A percentile compares a stretch with the other conserved stretches of the same genome.
Conservation (phyloP, 2,113 vertebrate species). For the Phyllostomus discolor region DNA sequence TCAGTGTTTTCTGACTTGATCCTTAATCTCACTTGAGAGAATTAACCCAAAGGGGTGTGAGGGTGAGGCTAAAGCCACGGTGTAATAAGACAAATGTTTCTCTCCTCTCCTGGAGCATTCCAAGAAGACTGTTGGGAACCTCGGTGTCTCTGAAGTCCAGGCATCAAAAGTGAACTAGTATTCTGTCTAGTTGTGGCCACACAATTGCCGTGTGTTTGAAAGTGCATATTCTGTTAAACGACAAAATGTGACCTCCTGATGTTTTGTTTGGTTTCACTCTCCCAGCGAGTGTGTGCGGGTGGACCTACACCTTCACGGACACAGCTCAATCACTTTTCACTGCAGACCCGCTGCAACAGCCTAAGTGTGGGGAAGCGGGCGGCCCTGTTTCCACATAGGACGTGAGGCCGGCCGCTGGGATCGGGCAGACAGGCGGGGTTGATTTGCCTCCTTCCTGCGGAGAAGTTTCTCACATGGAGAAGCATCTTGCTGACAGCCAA, state of each 20-base stretch:
- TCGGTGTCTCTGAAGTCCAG: not conserved
- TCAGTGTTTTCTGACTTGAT: not conserved
- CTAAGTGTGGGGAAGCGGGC: not conserved
- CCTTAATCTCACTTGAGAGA: not conserved
- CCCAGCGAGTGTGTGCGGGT: not conserved
- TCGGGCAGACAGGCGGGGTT: not conserved
- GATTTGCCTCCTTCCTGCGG: not conserved
- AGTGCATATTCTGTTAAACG: not conserved
- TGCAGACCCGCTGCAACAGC: not conserved
- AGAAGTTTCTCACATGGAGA: slow-evolving; percentile 9
- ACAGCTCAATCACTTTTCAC: not conserved
- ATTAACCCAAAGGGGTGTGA: not conserved
- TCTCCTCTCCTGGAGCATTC: not conserved
- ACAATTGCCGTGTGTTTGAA: not conserved
- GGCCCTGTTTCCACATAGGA: not conserved
- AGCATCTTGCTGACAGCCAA: slow-evolving; percentile 31
- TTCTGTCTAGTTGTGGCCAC: not conserved
- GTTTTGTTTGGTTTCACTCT: not conserved
- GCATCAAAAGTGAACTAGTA: not conserved
- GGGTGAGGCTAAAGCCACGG: not conserved
- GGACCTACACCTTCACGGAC: not conserved
- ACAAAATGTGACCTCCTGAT: not conserved
- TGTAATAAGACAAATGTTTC: not conserved
- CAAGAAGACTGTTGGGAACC: not conserved
- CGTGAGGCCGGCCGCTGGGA: not conserved